Evolutionary conservation across 2,888 invertebrate species (phyloP), one percentile per base, ranked within the genome.

Genomic region (Drosophila quinaria): DNA sequence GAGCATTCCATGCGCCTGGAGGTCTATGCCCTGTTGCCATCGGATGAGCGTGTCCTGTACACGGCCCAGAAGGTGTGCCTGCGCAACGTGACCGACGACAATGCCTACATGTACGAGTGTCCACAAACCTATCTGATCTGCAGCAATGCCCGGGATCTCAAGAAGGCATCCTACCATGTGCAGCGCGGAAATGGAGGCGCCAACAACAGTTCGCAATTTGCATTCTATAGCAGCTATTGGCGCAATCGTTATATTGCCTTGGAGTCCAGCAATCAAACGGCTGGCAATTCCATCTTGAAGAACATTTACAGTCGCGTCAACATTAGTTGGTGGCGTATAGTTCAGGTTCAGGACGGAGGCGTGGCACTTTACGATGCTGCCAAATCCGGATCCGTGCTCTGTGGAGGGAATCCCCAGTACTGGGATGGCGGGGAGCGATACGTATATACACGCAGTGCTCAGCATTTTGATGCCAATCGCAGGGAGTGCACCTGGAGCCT

Each of bases 111-210:
- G 15, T 85, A 85, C 59, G 90, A 90, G 60, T 90, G 91, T 17
- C 77, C 89, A 3, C 77, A 86, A 39, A 90, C 91, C 2, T 86
- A 81, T 62, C 39, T 90, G 35, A 81, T 90, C 50, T 90, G 90
- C 74, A 89, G 75, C 11, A 87, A 84, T 63, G 61, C 56, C 0
- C 56, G 68, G 1, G 80, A 82, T 55, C 71, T 77, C 10, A 87
- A 88, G 29, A 83, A 78, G 52, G 89, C 90, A 0, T 70, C 81
- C 1, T 90, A 72, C 54, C 55, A 69, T 4, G 63, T 90, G 13
- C 71, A 83, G 22, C 87, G 85, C 3, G 62, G 71, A 0, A 37
- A 68, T 35, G 69, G 51, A 8, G 61, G 54, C 8, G 17, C 31
- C 1, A 73, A 82, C 15, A 73, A 70, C 15, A 58, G 50, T 5